Evolutionary conservation across 2,888 invertebrate genomes (phyloP).

Genomic region (Acleris sparsana): DNA sequence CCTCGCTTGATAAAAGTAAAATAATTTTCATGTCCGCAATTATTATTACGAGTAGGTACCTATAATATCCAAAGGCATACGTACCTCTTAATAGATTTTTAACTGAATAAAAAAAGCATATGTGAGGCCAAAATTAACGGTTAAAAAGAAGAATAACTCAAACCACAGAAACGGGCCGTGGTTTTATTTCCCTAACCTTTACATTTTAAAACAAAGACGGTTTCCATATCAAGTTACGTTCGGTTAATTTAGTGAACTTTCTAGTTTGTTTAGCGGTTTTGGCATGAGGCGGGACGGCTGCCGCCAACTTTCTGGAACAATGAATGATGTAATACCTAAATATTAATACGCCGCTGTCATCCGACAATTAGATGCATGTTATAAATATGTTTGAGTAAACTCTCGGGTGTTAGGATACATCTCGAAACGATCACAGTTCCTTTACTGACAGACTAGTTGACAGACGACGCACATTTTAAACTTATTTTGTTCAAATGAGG

Average conservation of each 20-base stretch:
- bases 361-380: conserved; percentile 20
- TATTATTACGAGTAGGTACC: no score
- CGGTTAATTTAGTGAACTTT: conserved; percentile 27
- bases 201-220: conserved; percentile 16
- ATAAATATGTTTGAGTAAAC: conserved; percentile 26
- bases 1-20: no score
- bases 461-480: no score
- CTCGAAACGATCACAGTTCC: background rate
- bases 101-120: no score
- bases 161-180: no score
- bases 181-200: background rate
- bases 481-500: no score
- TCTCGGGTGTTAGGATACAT: background rate
- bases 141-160: no score
- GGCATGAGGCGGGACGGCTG: conserved; percentile 10
- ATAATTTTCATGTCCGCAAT: no score
- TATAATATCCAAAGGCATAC: no score
- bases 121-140: no score
- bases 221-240: conserved; percentile 19
- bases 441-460: no score
- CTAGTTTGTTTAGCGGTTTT: conserved; percentile 23
- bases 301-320: conserved; percentile 32
- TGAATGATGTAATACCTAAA: conserved; percentile 32
- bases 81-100: no score
- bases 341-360: conserved; percentile 31